Conservation (phyloP, 2,797 vertebrate species). For the Lepilemur ruficaudatus region DNA sequence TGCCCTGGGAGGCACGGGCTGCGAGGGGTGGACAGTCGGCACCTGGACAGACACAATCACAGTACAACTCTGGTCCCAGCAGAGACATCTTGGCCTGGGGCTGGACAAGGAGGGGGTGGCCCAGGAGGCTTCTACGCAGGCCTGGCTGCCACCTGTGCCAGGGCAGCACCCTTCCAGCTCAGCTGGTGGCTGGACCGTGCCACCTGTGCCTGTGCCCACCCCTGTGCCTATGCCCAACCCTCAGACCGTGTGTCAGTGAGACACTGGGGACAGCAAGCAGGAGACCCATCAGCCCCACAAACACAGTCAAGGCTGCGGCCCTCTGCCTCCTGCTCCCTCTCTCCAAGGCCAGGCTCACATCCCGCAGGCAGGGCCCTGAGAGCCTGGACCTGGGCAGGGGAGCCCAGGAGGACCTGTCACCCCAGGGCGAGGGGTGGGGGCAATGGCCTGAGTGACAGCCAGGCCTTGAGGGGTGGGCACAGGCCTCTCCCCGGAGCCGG, state of each 20-base stretch:
- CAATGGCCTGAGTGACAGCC: neutral
- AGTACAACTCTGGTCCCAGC: neutral
- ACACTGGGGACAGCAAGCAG: no score
- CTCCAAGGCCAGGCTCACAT: no score
- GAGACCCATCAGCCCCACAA: rapidly evolving
- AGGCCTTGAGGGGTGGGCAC: neutral
- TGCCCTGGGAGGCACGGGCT: neutral
- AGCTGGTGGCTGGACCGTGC: neutral
- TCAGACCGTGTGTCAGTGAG: neutral
- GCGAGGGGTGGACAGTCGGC: rapidly evolving
- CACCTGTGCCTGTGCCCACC: no score
- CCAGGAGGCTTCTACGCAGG: neutral
- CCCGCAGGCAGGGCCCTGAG: no score
- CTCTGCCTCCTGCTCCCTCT: rapidly evolving
- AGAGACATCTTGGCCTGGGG: neutral
- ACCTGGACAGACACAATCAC: neutral
- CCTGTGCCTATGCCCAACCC: no score
- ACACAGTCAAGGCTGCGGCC: neutral
- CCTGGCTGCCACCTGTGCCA: neutral
- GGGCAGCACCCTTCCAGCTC: no score
- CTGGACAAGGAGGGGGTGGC: neutral
- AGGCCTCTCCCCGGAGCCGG: neutral
- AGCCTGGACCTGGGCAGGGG: no score
- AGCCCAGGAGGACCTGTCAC: neutral
- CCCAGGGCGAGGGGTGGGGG: no score